Base-by-base conservation (phyloP, 2,113 vertebrate genomes). In the Apteryx mantelli region DNA sequence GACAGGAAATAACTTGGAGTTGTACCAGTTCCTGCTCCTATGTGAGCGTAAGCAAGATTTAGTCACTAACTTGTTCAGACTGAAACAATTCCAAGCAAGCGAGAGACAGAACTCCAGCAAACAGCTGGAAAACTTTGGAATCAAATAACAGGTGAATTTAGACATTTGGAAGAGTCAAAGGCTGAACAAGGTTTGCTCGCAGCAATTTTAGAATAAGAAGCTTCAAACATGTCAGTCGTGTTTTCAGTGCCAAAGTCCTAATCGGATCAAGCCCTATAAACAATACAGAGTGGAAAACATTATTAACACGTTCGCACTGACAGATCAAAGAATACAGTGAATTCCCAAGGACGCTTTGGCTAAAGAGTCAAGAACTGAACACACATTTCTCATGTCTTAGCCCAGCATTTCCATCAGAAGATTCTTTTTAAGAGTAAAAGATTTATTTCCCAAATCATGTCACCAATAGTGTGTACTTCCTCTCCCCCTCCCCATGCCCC, bases 221-320 rank as follows among this genome's bases (percentile, higher is more conserved):
- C 34, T 88, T 58, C 60, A 91, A 88, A 55, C 46, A 34, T 81
- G 82, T 88, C 86, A 86, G 65, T 71, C 74, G 68, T 82, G 20
- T 55, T 81, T 91, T 68, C 79, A 81, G 30, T 84, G 83, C 90
- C 95, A 94, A 96, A 88, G 69, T 92, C 82, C 93, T 95, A 96
- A 96, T 92, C 95, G 88, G 80, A 93, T 94, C 95, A 91, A 93
- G 61, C 28, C 85, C 65, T 84, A 86, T 75, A 93, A 94, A 96
- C 78, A 95, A 96, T 77, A 79, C 11, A 82, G 66, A 88, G 55
- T 93, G 68, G 76, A 88, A 96, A 96, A 96, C 56, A 60, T 95
- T 83, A 96, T 96, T 95, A 95, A 95, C 95, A 91, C 34, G 46
- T 94, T 83, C 63, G 30, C 91, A 79, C 82, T 86, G 46, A 50